Evolutionary conservation across 2,797 vertebrate genomes (phyloP), one percentile per base, ranked within the genome.

Genomic region (Tachyglossus aculeatus): DNA sequence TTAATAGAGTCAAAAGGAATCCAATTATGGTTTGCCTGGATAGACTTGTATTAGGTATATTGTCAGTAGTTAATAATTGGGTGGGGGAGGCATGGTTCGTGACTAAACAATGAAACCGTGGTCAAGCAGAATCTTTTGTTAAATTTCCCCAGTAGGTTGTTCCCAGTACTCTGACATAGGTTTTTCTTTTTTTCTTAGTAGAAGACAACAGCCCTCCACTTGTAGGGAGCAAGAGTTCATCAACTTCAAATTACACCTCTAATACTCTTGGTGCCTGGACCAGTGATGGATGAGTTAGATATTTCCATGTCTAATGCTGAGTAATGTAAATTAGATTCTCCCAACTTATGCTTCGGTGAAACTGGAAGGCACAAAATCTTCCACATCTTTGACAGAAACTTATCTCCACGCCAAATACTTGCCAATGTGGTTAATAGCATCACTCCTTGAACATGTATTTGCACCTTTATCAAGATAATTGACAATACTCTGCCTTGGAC

Each of bases 241-340:
- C 71, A 56, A 69, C 40, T 62, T 54, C 45, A 81, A 82, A 60
- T 72, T 82, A 81, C 31, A 65, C 79, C 63, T 75, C 81, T 39
- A 71, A 43, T 85, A 70, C 68, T 88, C 31, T 50, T 85, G 36
- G 38, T 84, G 41, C 86, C 80, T 81, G 78, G 60, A 68, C 71
- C 60, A 71, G 58, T 87, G 85, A 85, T 87, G 74, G 78, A 87
- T 87, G 80, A 87, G 52, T 74, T 44, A 63, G 80, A 74, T 67
- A 54, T 69, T 74, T 81, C 54, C 63, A 88, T 75, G 81, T 89
- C 85, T 74, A 81, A 77, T 47, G 68, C 82, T 65, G 75, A 74
- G 75, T 81, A 69, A 72, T 77, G 52, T 50, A 86, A 48, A 80
- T 84, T 81, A 64, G 38, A 78, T 82, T 86, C 77, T 80, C 68